Percentiles rank a stretch among this genome's conserved stretches.
Conservation (phyloP, 2,113 vertebrate genomes). For the Uria aalge region DNA sequence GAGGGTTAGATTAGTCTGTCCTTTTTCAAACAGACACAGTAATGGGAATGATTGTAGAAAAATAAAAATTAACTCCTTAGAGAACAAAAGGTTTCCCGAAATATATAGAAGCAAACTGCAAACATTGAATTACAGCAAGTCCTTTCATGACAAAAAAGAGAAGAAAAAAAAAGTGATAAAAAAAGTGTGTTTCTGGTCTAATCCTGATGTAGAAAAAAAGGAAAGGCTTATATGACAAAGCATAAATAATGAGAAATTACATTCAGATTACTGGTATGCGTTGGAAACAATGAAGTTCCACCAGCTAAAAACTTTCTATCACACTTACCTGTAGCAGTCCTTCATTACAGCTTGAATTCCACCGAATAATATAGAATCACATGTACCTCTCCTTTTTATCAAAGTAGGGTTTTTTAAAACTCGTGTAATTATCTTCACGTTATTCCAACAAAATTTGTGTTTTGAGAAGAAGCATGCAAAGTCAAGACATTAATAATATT, state of each 20-base stretch:
- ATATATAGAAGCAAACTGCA: fast-evolving
- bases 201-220: background rate
- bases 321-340: background rate
- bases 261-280: background rate
- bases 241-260: background rate
- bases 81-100: background rate
- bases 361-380: background rate
- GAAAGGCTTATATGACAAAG: background rate
- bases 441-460: background rate
- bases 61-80: background rate
- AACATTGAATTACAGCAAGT: background rate
- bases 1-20: background rate
- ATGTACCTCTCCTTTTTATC: background rate
- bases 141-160: background rate
- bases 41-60: background rate
- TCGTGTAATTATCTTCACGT: background rate
- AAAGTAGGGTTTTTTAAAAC: background rate
- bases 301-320: background rate
- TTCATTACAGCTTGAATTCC: background rate
- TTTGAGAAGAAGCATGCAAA: background rate
- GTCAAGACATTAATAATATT: background rate
- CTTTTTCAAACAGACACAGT: background rate
- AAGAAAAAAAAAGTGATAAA: background rate
- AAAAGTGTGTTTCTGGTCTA: background rate
- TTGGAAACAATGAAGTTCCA: background rate